Conservation (phyloP, 2,888 invertebrate genomes). For the Scaptomyza tumidula region DNA sequence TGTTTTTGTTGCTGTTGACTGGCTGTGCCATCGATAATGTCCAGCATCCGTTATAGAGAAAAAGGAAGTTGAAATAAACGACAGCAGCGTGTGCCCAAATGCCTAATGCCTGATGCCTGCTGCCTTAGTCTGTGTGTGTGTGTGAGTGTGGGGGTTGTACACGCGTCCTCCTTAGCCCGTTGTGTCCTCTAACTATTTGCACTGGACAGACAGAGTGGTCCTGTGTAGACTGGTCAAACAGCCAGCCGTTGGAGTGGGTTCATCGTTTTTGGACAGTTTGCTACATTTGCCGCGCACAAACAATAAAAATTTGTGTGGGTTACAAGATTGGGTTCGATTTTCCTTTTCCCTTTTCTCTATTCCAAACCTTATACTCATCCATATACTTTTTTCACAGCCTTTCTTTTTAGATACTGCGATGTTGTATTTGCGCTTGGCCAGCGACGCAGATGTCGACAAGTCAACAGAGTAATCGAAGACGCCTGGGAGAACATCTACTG, state of each 20-base stretch:
- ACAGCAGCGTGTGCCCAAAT: slow-evolving; percentile 68
- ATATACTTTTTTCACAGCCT: slow-evolving; percentile 51
- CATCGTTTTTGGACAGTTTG: slow-evolving; percentile 75
- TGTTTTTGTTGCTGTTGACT: slow-evolving; percentile 43
- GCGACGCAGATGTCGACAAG: slow-evolving; percentile 60
- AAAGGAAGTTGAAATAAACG: slow-evolving; percentile 75
- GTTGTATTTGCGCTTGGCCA: slow-evolving; percentile 40
- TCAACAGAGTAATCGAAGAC: slow-evolving; percentile 66
- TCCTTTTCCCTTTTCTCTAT: slow-evolving; percentile 4
- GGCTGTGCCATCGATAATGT: slow-evolving; percentile 75
- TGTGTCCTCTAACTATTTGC: slow-evolving; percentile 60
- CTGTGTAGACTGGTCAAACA: slow-evolving; percentile 27
- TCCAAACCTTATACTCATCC: no score
- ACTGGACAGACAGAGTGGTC: slow-evolving; percentile 49
- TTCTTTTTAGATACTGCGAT: slow-evolving; percentile 43
- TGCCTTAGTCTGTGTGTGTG: slow-evolving; percentile 15
- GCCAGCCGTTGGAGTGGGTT: slow-evolving; percentile 30
- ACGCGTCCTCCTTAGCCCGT: slow-evolving; percentile 53
- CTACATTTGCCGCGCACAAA: slow-evolving; percentile 70
- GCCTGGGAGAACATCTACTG: slow-evolving; percentile 53
- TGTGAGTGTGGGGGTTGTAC: slow-evolving; percentile 68
- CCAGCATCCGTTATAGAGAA: slow-evolving; percentile 77
- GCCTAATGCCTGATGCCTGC: slow-evolving; percentile 12
- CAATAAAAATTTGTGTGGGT: slow-evolving; percentile 66
- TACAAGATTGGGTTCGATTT: slow-evolving; percentile 63